phyloP scores from a whole-genome alignment of 2,888 invertebrate genomes.

The Drepanosiphum platanoidis region DNA sequence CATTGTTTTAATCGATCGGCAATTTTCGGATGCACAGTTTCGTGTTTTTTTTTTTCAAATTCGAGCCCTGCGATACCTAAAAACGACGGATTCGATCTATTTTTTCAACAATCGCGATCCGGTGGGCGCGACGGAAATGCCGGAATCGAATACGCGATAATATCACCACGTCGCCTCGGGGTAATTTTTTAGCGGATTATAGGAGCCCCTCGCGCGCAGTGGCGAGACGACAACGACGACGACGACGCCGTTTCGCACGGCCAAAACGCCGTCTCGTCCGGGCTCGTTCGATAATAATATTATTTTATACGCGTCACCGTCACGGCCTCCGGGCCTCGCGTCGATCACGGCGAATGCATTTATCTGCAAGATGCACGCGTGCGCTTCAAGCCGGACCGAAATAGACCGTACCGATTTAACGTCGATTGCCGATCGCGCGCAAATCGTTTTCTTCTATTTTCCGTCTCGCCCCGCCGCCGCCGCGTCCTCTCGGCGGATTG shows the following conservation, averaged over 20 bases:
- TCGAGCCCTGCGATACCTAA: no score
- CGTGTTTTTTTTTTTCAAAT: no score
- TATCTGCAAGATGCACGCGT: background rate
- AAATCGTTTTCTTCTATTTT: slow-evolving; percentile 10
- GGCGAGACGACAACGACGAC: background rate
- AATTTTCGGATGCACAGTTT: no score
- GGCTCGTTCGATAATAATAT: no score
- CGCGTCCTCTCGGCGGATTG: background rate
- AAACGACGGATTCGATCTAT: no score
- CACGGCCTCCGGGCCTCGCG: background rate
- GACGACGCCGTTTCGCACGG: background rate
- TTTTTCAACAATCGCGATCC: no score
- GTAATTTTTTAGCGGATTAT: no score
- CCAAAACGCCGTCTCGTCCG: background rate
- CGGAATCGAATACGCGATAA: no score
- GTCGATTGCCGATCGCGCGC: slow-evolving; percentile 46
- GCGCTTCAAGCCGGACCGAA: slow-evolving; percentile 30
- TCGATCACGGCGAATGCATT: slow-evolving; percentile 8
- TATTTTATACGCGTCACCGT: background rate
- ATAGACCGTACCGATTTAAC: slow-evolving; percentile 58
- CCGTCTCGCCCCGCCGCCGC: background rate
- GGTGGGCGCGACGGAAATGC: no score
- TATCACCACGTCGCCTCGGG: no score
- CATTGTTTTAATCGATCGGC: no score
- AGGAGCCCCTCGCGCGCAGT: no score